These are phyloP conservation scores for Novumbra hubbsi DNA, from an alignment of 2,797 vertebrate genomes.

Conservation along the genomic window DNA sequence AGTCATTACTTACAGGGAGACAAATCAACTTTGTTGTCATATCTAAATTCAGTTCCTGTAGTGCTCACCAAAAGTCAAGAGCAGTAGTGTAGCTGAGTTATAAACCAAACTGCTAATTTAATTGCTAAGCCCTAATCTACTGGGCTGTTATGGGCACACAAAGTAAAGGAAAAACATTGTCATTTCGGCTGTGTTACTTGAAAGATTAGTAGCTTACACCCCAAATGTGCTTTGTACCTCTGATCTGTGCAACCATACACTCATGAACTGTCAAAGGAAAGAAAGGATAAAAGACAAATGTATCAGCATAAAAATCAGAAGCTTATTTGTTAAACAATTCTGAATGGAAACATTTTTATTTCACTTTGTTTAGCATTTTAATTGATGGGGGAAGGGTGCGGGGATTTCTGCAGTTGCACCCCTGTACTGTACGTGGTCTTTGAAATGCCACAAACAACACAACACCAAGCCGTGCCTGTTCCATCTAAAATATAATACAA, in stretches of 20 bases:
- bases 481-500: too few species aligned
- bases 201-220: conserved; percentile 1
- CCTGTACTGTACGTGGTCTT: too few species aligned
- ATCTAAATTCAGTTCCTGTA: conserved; percentile 43
- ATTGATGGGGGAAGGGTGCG: too few species aligned
- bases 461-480: too few species aligned
- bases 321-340: too few species aligned
- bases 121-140: conserved; percentile 33
- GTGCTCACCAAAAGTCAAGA: conserved; percentile 36
- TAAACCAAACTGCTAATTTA: conserved; percentile 41
- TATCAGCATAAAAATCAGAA: conserved; percentile 31
- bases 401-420: too few species aligned
- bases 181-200: conserved; percentile 41
- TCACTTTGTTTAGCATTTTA: too few species aligned
- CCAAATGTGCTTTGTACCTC: conserved; percentile 24
- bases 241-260: conserved; percentile 48
- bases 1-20: background rate
- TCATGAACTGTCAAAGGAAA: conserved; percentile 54
- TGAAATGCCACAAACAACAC: conserved; percentile 20
- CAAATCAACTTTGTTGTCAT: conserved; percentile 22
- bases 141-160: conserved; percentile 29
- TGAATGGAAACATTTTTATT: too few species aligned
- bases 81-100: conserved; percentile 23
- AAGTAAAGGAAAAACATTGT: conserved; percentile 33
- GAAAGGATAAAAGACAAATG: conserved; percentile 28